Conservation (phyloP, 1,140 invertebrate genomes). For the Drosophila simulans region DNA sequence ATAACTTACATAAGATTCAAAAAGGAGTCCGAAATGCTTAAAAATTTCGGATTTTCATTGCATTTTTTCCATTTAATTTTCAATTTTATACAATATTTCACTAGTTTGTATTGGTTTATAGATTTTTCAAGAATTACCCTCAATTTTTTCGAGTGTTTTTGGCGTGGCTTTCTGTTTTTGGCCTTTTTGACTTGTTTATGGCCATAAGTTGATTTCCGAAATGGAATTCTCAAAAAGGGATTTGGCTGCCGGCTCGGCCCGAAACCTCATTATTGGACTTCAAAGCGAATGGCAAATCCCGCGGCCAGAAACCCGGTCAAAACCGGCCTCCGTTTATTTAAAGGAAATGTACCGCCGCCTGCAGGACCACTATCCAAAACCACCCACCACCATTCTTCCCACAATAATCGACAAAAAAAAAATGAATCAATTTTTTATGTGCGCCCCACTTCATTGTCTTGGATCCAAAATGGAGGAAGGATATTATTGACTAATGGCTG, state of each 20-base stretch:
- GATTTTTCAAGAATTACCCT: background rate
- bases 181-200: slow-evolving; percentile 73
- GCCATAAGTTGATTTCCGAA: slow-evolving; percentile 75
- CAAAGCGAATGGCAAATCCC: slow-evolving; percentile 42
- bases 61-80: background rate
- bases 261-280: slow-evolving; percentile 40
- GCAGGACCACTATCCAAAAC: background rate
- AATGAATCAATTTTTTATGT: slow-evolving; percentile 19
- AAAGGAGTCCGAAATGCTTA: no score
- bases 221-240: slow-evolving; percentile 68
- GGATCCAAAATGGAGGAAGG: slow-evolving; percentile 21
- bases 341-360: slow-evolving; percentile 28
- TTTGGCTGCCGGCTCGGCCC: slow-evolving; percentile 32
- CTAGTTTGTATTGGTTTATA: background rate
- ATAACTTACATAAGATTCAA: no score
- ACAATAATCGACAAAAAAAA: slow-evolving; percentile 21
- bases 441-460: slow-evolving; percentile 35
- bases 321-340: slow-evolving; percentile 37
- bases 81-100: no score
- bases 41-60: background rate
- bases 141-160: slow-evolving; percentile 9
- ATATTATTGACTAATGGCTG: slow-evolving; percentile 54
- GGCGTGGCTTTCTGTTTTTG: slow-evolving; percentile 57
- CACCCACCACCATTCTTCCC: slow-evolving; percentile 20
- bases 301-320: slow-evolving; percentile 38